These are phyloP conservation scores for Rhagologus leucostigma DNA, from an alignment of 2,113 vertebrate species.

Conservation along the genomic window DNA sequence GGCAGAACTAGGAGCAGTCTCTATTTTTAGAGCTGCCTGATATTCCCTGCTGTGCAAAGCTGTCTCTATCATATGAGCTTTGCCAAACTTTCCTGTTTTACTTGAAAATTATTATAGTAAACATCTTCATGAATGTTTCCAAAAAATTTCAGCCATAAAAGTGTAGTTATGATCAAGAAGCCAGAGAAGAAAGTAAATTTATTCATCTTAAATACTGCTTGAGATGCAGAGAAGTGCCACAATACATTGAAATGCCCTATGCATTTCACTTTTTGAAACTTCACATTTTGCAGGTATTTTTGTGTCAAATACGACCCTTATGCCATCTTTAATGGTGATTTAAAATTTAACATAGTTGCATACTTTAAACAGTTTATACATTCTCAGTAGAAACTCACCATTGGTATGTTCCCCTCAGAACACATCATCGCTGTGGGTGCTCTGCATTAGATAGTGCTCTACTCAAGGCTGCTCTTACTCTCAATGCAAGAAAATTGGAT, in stretches of 20 bases:
- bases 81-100: neutral
- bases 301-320: neutral
- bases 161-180: neutral
- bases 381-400: neutral
- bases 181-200: neutral
- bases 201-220: neutral
- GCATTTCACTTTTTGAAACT: neutral
- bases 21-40: conserved; percentile 35
- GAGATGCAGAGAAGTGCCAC: neutral
- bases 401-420: neutral
- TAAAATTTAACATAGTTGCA: neutral
- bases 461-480: neutral
- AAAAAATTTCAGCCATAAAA: neutral
- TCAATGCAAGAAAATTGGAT: neutral
- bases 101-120: neutral
- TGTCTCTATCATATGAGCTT: neutral
- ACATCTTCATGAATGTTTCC: neutral
- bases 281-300: neutral
- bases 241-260: neutral
- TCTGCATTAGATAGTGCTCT: neutral
- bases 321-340: neutral
- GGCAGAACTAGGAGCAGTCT: neutral
- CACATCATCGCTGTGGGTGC: neutral
- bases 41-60: neutral
- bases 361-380: neutral